Conservation (phyloP, 2,888 invertebrate species). For the Seira sanloemensis region DNA sequence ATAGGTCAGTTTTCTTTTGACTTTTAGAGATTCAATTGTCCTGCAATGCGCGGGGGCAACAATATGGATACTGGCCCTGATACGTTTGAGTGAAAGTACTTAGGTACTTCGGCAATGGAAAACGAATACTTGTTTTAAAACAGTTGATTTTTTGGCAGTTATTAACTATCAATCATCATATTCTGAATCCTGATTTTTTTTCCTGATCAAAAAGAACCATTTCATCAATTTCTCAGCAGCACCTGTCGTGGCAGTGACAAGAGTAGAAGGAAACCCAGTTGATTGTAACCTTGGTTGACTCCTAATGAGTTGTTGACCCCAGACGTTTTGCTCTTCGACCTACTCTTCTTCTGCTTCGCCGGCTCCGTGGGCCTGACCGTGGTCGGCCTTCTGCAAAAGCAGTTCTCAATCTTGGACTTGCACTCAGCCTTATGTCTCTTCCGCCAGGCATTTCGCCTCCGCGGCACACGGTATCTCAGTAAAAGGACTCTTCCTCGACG, state of each 20-base stretch:
- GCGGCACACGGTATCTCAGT: slow-evolving; percentile 45
- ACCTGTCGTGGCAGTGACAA: slow-evolving; percentile 40
- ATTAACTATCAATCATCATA: background rate
- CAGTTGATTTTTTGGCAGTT: slow-evolving; percentile 6
- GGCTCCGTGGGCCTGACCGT: slow-evolving; percentile 18
- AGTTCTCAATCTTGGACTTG: slow-evolving; percentile 55
- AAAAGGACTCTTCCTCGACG: slow-evolving; percentile 37
- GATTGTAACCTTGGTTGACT: slow-evolving; percentile 21
- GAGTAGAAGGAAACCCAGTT: slow-evolving; percentile 25
- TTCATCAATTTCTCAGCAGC: background rate
- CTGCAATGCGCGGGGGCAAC: too few relatives aligned
- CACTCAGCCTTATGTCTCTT: slow-evolving; percentile 56
- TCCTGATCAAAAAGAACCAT: too few relatives aligned
- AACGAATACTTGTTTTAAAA: background rate
- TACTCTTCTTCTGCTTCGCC: slow-evolving; percentile 45
- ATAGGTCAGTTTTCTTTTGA: too few relatives aligned
- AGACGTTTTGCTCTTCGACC: slow-evolving; percentile 24
- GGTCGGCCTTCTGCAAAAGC: slow-evolving; percentile 47
- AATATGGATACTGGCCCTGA: slow-evolving; percentile 4
- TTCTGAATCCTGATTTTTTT: background rate
- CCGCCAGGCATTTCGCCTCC: slow-evolving; percentile 48
- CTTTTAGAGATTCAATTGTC: too few relatives aligned
- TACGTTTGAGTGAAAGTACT: slow-evolving; percentile 16
- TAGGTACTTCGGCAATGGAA: background rate
- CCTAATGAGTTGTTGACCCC: background rate